phyloP scores from a whole-genome alignment of 37 sponge, comb jelly and placozoan genomes.

The Haliclona indistincta region DNA sequence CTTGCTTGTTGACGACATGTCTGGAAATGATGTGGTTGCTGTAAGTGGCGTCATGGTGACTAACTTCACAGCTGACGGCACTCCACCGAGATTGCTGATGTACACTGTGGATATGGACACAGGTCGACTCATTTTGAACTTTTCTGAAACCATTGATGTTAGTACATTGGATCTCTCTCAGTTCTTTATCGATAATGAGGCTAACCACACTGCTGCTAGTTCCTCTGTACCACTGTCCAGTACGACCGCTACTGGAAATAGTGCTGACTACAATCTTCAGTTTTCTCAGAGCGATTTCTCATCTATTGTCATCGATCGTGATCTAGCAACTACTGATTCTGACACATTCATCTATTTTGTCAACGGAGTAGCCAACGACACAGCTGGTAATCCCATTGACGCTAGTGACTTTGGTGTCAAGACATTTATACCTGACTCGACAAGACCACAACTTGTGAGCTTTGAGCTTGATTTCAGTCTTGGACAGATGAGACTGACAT shows the following conservation, averaged over 20 bases:
- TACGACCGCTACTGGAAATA: slow-evolving; percentile 24
- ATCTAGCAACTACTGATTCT: slow-evolving; percentile 24
- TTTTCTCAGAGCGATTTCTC: slow-evolving; percentile 53
- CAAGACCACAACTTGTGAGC: slow-evolving; percentile 47
- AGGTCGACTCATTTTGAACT: slow-evolving; percentile 68
- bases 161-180: slow-evolving; percentile 42
- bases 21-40: slow-evolving; percentile 57
- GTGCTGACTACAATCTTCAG: slow-evolving; percentile 19
- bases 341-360: slow-evolving; percentile 67
- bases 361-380: slow-evolving; percentile 55
- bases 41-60: slow-evolving; percentile 47
- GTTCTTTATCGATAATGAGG: slow-evolving; percentile 45
- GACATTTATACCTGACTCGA: slow-evolving; percentile 56
- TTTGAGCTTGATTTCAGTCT: slow-evolving; percentile 60
- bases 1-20: slow-evolving; percentile 58
- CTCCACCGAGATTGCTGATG: slow-evolving; percentile 54
- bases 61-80: slow-evolving; percentile 58
- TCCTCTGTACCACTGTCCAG: slow-evolving; percentile 24
- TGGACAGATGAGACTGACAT: slow-evolving; percentile 49
- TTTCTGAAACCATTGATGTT: slow-evolving; percentile 78
- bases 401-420: slow-evolving; percentile 5
- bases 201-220: background rate
- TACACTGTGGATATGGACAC: slow-evolving; percentile 77
- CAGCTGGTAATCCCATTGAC: slow-evolving; percentile 65
- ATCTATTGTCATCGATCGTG: slow-evolving; percentile 31